Evolutionary conservation across 2,113 vertebrate genomes (phyloP), one percentile per base, ranked within the genome.

Genomic region (Chaenogobius annularis): DNA sequence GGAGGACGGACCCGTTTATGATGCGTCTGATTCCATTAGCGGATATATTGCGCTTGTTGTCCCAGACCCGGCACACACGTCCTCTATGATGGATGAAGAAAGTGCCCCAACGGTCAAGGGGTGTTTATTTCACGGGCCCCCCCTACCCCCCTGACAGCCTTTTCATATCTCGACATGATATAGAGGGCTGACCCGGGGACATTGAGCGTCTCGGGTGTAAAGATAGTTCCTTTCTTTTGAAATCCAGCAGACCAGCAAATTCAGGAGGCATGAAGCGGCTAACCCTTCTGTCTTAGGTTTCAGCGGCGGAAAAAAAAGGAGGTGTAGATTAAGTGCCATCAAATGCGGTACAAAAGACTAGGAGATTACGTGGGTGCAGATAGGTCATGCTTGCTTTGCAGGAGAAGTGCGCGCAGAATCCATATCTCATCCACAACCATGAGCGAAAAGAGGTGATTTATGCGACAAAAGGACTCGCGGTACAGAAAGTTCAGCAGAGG

Each of bases 211-310:
- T 82, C 72, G 74, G 69, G 75, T 73, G 72, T 68, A 84, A 72
- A 88, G 84, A 87, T 80, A 82, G 77, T 83, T 79, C 78, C 55
- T 82, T 83, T 75, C 85, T 88, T 93, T 91, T 93, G 89, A 92
- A 92, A 91, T 76, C 70, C 87, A 89, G 74, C 76, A 84, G 85
- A 89, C 78, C 90, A 89, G 80, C 87, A 91, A 92, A 90, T 83
- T 81, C 87, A 89, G 83, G 70, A 77, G 80, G 81, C 66, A 8
- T 84, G 85, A 85, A 87, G 75, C 73, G 14, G 65, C 70, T 77
- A 90, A 86, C 82, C 78, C 69, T 69, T 71, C 72, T 47, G 82
- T 84, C 90, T 91, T 89, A 79, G 85, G 88, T 92, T 92, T 88
- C 90, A 87, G 79, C 58, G 66, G 48, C 63, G 65, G 65, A 74